These are phyloP conservation scores for Oceanodroma leucorhoa DNA, from an alignment of 2,797 vertebrate genomes.

Conservation along the genomic window DNA sequence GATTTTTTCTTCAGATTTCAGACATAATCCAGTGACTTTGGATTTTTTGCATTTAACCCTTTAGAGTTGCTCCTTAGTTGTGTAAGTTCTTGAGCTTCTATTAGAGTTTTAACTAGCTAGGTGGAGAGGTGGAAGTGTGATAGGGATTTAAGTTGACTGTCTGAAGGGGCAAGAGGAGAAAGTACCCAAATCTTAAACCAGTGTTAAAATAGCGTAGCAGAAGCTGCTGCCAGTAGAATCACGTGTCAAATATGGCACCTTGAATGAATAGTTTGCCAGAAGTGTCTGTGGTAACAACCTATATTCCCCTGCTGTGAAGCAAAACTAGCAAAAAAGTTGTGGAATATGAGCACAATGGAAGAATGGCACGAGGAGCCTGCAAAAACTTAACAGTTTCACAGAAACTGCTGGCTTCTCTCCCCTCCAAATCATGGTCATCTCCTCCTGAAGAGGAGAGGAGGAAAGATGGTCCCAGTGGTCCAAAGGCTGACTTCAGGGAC, in stretches of 20 bases:
- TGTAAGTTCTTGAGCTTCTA: background rate
- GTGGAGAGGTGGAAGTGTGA: background rate
- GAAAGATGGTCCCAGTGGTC: background rate
- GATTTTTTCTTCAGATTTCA: background rate
- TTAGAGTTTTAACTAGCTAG: background rate
- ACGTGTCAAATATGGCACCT: background rate
- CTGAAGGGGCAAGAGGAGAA: background rate
- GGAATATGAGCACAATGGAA: rapidly evolving
- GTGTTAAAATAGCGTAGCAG: background rate
- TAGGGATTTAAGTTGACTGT: background rate
- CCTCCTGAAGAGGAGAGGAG: background rate
- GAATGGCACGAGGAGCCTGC: background rate
- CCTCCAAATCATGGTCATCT: background rate
- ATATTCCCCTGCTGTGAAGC: background rate
- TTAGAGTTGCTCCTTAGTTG: background rate
- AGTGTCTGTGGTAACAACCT: background rate
- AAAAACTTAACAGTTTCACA: background rate
- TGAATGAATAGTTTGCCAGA: background rate
- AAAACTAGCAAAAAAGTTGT: background rate
- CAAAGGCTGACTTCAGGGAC: background rate
- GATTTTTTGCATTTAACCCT: background rate
- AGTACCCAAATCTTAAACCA: background rate
- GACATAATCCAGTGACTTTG: background rate
- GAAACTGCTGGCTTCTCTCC: background rate
- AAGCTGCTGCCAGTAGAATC: background rate